A percentile compares a stretch with the other conserved stretches of the same genome.
These are phyloP conservation scores for Hippasteria phrygiana DNA, from an alignment of 53 echinoderm and acorn worm species.

Conservation along the genomic window DNA sequence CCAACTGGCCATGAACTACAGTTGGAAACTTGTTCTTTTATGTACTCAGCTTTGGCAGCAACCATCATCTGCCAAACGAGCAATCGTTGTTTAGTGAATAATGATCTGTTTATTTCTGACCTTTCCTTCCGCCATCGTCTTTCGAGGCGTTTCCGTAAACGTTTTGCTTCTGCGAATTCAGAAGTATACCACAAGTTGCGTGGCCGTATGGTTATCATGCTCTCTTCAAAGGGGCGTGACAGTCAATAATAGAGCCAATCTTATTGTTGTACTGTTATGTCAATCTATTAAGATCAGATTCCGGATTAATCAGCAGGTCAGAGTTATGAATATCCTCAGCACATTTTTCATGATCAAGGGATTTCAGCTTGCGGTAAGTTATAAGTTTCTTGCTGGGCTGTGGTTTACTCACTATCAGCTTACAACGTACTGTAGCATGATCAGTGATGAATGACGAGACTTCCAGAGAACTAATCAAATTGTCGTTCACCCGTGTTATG, in stretches of 20 bases:
- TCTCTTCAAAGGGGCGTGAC: background rate
- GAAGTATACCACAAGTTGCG: background rate
- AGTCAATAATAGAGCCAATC: background rate
- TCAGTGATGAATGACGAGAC: slow-evolving; percentile 18
- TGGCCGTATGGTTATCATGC: background rate
- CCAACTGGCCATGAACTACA: no score
- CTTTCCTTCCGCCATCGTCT: no score
- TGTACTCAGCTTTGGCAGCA: slow-evolving; percentile 13
- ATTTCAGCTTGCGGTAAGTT: slow-evolving; percentile 29
- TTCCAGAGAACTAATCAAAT: background rate
- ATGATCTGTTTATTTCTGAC: no score
- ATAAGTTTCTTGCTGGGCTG: slow-evolving; percentile 23
- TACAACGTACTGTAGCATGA: slow-evolving; percentile 33
- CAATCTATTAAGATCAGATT: background rate
- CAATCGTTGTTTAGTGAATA: no score
- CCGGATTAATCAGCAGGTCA: background rate
- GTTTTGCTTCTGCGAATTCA: background rate
- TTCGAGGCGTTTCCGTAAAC: no score
- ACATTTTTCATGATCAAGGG: slow-evolving; percentile 40
- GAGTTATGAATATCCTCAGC: slow-evolving; percentile 17
- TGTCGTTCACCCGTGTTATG: background rate
- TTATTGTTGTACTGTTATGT: background rate
- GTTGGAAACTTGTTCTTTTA: slow-evolving; percentile 15
- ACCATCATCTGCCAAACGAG: background rate
- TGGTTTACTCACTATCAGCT: slow-evolving; percentile 32